Base-by-base conservation (phyloP, 1,140 invertebrate species). In the Bombus huntii region DNA sequence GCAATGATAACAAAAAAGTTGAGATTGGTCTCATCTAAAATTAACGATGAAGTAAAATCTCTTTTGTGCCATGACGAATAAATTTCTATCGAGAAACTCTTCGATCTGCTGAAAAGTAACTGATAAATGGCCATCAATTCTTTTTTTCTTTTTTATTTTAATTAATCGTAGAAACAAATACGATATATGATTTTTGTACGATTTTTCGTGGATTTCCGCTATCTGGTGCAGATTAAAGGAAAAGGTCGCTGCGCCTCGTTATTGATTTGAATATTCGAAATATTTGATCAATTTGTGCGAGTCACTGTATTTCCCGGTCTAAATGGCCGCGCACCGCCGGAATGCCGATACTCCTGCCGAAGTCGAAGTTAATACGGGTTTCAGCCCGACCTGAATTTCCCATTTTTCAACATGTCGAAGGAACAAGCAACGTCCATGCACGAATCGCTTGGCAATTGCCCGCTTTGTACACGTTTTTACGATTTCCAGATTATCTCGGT, bases 361-460 rank as follows among this genome's bases (percentile, higher is more conserved):
- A 42, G 15, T 39, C 68, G 9, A 71, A 57, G 34, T 71, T 47
- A 80, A 71, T 28, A 34, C 79, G 2, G 42, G 18, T 71, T 71
- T 13, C 34, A 71, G 25, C 25, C 71, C 47, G 66, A 59, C 66
- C 44, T 39, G 44, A 28, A 81, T 81, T 57, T 81, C 66, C 18
- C 18, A 25, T 42, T 65, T 59, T 28, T 39, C 75, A 37, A 65
- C 76, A 31, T 12, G 37, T 70, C 31, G 44, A 68, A 70, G 66
- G 15, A 78, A 31, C 39, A 25, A 57, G 12, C 42, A 25, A 37
- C 44, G 22, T 25, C 10, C 18, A 25, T 25, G n/a, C n/a, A 28
- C 25, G 25, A 31, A 39, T 34, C 62, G 62, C 3, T 3, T 28
- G 13, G 34, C 53, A 37, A 39, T 76, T 37, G 22, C 2, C 15